Conservation (phyloP, 2,797 vertebrate species). For the Labroides dimidiatus region DNA sequence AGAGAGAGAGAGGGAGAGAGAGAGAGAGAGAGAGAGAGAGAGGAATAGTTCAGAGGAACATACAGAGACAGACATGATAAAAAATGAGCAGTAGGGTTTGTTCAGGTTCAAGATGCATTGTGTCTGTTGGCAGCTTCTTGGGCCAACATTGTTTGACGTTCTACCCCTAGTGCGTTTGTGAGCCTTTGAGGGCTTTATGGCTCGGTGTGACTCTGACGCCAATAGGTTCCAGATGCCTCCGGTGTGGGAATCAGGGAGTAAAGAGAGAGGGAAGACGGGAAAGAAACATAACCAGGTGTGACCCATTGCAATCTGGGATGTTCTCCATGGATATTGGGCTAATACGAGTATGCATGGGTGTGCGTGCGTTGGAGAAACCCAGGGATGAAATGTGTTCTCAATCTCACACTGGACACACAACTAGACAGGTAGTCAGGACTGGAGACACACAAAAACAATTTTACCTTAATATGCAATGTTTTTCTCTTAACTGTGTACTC, state of each 20-base stretch:
- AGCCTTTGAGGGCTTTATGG: conserved; percentile 86
- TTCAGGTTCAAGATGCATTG: conserved; percentile 83
- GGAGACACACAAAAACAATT: conserved; percentile 52
- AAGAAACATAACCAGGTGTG: conserved; percentile 85
- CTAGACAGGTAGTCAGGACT: conserved; percentile 52
- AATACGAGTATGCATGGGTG: conserved; percentile 49
- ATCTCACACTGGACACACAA: conserved; percentile 58
- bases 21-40: conserved; percentile 42
- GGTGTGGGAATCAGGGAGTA: conserved; percentile 80
- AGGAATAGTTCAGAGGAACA: conserved; percentile 69
- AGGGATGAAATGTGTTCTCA: conserved; percentile 58
- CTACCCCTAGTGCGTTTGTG: conserved; percentile 82
- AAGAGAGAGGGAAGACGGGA: conserved; percentile 62
- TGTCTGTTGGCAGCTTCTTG: conserved; percentile 82
- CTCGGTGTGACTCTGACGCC: conserved; percentile 84
- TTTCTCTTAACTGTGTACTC: conserved; percentile 41
- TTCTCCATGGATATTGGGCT: conserved; percentile 75
- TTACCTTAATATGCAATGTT: conserved; percentile 22
- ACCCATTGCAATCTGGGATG: conserved; percentile 81
- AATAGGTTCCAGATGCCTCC: conserved; percentile 87
- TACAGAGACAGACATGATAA: conserved; percentile 74
- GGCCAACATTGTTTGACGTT: conserved; percentile 83
- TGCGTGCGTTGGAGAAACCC: conserved; percentile 43
- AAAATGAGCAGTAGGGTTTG: conserved; percentile 79
- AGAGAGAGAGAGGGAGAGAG: conserved; percentile 38